Base-by-base conservation (phyloP, 2,797 vertebrate species). In the Yasuhikotakia modesta region DNA sequence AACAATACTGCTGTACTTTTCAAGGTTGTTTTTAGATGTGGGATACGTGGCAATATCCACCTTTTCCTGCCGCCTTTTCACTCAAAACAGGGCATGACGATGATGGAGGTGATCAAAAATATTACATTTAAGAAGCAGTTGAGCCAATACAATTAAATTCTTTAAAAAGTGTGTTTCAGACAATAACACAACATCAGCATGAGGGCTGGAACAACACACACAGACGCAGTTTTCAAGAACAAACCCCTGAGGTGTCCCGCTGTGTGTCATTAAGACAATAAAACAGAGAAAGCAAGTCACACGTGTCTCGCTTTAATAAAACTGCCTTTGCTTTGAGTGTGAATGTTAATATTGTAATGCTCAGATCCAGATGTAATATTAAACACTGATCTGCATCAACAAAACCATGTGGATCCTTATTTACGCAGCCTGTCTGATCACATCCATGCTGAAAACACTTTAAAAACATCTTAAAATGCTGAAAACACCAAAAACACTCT, bases 1-100 rank as follows among this genome's bases (percentile, higher is more conserved):
- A 82, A 78, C 53, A 45, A 66, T 68, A 48, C 10, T 14, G 48
- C 17, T 50, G 65, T 68, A 66, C 43, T 64, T 76, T 53, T 53
- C 11, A 13, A 45, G 11, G 43, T 53, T 10, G 32, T 67, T 45
- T 75, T 67, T 8, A 57, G 53, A 52, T 17, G 2, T 24, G 6
- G 27, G 58, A 73, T n/a, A 39, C 8, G 24, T 57, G 57, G 12
- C 8, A n/a, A 16, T 58, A 21, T 11, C 43, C 5, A 30, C 39
- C 4, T 21, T 75, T 17, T 21, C 16, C n/a, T 21, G 50, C 64
- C 46, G 22, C 21, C 22, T 67, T 11, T 14, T 30, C 16, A 53
- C 48, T 24, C 16, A 53, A 2, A 22, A 43, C 35, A 24, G 39
- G 46, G 27, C 14, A 35, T 4, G 27, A 27, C 4, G 32, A n/a